Evolutionary conservation across 2,113 vertebrate species (phyloP).

Genomic region (Cololabis saira): DNA sequence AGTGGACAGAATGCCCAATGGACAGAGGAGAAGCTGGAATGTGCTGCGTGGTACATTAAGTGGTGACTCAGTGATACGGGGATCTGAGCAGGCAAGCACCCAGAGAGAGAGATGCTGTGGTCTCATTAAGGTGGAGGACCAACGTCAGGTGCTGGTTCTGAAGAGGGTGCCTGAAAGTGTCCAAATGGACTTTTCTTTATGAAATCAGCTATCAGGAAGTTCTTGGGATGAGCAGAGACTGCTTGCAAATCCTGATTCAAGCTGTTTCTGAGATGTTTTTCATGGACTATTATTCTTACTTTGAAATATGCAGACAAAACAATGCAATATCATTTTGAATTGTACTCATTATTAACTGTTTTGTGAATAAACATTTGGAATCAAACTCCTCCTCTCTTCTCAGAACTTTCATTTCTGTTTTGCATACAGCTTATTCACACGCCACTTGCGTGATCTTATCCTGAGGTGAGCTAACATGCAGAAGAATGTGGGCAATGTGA

Average conservation of each 20-base stretch:
- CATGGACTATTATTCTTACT: conserved; percentile 52
- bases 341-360: conserved; percentile 60
- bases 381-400: conserved; percentile 48
- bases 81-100: conserved; percentile 21
- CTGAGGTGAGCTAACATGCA: conserved; percentile 1
- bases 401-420: conserved; percentile 48
- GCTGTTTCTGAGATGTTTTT: conserved; percentile 44
- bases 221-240: conserved; percentile 58
- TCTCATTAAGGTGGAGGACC: conserved; percentile 44
- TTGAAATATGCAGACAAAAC: conserved; percentile 46
- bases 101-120: conserved; percentile 47
- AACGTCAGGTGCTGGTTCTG: conserved; percentile 31
- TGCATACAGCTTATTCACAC: not conserved
- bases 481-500: conserved; percentile 13
- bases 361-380: conserved; percentile 77
- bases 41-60: conserved; percentile 38
- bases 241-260: conserved; percentile 53
- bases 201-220: conserved; percentile 44
- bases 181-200: conserved; percentile 52
- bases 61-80: conserved; percentile 12
- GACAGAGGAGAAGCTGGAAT: conserved; percentile 61
- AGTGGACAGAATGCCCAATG: conserved; percentile 67
- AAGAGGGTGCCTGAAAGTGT: conserved; percentile 43
- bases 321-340: conserved; percentile 55
- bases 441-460: not conserved